These are phyloP conservation scores for Helicoverpa zea DNA, from an alignment of 1,140 invertebrate genomes.

Conservation along the genomic window DNA sequence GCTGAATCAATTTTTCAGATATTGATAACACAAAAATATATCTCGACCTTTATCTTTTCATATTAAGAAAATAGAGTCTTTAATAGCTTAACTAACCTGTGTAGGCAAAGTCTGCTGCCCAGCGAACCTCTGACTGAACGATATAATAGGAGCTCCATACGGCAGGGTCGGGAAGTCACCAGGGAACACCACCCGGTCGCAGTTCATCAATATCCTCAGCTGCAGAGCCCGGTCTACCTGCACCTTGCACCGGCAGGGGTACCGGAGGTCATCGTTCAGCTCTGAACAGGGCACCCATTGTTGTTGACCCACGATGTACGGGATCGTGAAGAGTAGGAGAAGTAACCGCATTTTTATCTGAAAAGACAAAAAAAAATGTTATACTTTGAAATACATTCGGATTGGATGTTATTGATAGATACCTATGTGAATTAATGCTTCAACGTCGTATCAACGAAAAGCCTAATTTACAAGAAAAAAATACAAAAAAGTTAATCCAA, in stretches of 20 bases:
- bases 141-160: conserved; percentile 91
- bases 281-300: conserved; percentile 89
- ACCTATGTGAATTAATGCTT: too few species aligned
- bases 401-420: too few species aligned
- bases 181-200: conserved; percentile 93
- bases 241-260: conserved; percentile 88
- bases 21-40: too few species aligned
- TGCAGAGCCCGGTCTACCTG: conserved; percentile 82
- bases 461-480: too few species aligned
- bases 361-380: not conserved
- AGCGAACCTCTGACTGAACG: conserved; percentile 91
- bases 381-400: too few species aligned
- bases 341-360: conserved; percentile 41
- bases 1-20: too few species aligned
- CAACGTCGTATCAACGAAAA: too few species aligned
- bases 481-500: too few species aligned
- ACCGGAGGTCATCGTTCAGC: conserved; percentile 88
- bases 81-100: conserved; percentile 83
- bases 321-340: conserved; percentile 30
- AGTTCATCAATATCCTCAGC: conserved; percentile 90
- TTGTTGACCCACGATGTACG: conserved; percentile 62
- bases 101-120: conserved; percentile 93
- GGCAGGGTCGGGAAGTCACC: conserved; percentile 91
- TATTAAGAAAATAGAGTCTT: too few species aligned
- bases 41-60: too few species aligned